These are phyloP conservation scores for Catharus ustulatus DNA, from an alignment of 2,797 vertebrate species.

Conservation along the genomic window DNA sequence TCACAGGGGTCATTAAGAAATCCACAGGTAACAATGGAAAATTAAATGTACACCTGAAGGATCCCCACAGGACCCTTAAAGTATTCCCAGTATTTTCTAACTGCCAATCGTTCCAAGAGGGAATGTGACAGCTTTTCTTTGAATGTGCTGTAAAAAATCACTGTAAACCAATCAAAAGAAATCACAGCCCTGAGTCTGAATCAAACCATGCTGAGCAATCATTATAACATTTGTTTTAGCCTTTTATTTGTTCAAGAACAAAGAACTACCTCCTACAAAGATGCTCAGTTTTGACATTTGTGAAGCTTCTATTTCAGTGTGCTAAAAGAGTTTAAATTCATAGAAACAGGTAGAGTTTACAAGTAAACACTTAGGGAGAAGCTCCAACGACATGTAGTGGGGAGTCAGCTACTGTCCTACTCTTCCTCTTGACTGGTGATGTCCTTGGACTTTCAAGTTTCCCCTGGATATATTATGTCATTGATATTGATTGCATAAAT, in stretches of 20 bases:
- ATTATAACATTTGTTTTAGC: neutral
- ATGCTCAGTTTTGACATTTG: neutral
- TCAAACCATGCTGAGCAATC: neutral
- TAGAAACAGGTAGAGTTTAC: neutral
- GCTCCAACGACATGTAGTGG: neutral
- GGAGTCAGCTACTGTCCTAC: neutral
- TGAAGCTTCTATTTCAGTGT: neutral
- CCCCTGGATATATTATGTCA: neutral
- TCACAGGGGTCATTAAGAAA: neutral
- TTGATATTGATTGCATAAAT: neutral
- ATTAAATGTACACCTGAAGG: neutral
- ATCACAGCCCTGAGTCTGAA: neutral
- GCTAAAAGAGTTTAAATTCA: neutral
- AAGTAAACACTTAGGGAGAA: neutral
- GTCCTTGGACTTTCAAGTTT: neutral
- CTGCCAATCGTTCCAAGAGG: neutral
- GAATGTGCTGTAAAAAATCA: neutral
- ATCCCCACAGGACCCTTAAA: neutral
- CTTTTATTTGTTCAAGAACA: neutral
- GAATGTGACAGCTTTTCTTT: neutral
- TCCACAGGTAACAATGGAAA: neutral
- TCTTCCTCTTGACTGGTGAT: neutral
- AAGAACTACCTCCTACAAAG: neutral
- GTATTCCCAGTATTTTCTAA: neutral
- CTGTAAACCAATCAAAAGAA: neutral